phyloP scores from a whole-genome alignment of 2,797 vertebrate genomes.

The Melanotaenia trifasciata region DNA sequence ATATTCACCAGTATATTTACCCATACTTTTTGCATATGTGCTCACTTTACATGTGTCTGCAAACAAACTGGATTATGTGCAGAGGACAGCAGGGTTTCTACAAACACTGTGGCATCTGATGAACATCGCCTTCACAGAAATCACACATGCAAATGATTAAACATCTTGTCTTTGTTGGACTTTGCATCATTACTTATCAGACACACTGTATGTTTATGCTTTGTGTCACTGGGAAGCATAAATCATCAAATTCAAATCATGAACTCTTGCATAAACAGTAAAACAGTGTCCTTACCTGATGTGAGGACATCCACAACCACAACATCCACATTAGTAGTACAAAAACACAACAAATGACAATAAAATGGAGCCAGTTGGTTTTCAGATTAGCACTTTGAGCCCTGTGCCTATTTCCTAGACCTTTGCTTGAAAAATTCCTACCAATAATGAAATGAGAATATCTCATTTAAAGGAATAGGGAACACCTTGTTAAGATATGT shows the following conservation, averaged over 20 bases:
- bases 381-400: too few species aligned
- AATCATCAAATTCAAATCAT: background rate
- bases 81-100: background rate
- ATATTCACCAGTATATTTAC: too few species aligned
- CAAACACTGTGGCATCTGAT: background rate
- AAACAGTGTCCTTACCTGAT: background rate
- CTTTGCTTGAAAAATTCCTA: background rate
- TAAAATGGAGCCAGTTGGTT: too few species aligned
- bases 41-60: background rate
- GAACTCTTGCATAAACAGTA: background rate
- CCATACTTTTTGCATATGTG: background rate
- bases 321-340: background rate
- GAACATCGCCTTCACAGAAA: background rate
- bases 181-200: background rate
- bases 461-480: background rate
- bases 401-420: background rate
- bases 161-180: background rate
- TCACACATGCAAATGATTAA: background rate
- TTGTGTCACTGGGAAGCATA: background rate
- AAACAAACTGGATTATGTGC: background rate
- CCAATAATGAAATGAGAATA: background rate
- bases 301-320: background rate
- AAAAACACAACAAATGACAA: background rate
- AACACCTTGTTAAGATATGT: too few species aligned
- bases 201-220: too few species aligned